Evolutionary conservation across 2,113 vertebrate species (phyloP).

Genomic region (Gnathonemus echidnorhynchus): DNA sequence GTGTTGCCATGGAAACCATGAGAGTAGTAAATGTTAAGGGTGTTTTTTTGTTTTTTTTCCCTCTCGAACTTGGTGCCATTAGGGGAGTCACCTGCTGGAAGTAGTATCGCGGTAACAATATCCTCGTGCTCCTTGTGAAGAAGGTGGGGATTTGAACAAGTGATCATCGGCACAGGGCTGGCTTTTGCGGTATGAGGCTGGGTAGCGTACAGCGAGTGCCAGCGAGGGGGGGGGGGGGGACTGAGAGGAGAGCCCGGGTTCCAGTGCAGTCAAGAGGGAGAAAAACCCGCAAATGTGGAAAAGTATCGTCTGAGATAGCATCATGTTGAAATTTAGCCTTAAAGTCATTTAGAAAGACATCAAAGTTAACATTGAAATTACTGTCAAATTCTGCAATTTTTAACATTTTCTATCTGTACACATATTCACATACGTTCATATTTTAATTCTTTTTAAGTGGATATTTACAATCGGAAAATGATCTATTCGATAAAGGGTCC

Average conservation of each 20-base stretch:
- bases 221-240: background rate
- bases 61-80: slow-evolving; percentile 3
- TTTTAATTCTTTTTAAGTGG: background rate
- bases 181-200: too few species aligned
- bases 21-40: slow-evolving; percentile 17
- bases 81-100: slow-evolving; percentile 6
- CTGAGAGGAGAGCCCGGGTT: background rate
- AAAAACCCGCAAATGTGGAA: background rate
- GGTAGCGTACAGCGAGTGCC: background rate
- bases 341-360: background rate
- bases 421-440: background rate
- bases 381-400: background rate
- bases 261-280: background rate
- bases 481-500: too few species aligned
- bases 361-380: background rate
- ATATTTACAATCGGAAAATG: background rate
- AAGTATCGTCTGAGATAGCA: slow-evolving; percentile 31
- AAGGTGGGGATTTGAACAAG: background rate
- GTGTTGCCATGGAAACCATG: slow-evolving; percentile 19
- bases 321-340: background rate
- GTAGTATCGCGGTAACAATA: background rate
- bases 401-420: background rate
- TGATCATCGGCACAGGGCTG: background rate
- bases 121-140: background rate
- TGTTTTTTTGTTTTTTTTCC: background rate